Evolutionary conservation across 2,888 invertebrate genomes (phyloP).

Genomic region (Leucophenga maculata): DNA sequence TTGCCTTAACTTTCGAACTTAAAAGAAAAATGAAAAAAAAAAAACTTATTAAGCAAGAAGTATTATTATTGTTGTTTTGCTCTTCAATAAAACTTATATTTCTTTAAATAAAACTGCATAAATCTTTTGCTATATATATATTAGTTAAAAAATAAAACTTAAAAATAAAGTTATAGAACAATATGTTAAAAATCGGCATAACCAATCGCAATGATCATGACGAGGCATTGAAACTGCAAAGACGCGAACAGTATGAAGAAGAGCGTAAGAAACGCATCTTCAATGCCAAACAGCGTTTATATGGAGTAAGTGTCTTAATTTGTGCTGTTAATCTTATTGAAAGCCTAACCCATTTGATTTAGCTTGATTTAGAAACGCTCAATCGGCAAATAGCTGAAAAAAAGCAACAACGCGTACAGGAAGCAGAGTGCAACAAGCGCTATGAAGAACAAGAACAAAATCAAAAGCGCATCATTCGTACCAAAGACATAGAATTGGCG

Average conservation of each 20-base stretch:
- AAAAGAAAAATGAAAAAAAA: too few relatives aligned
- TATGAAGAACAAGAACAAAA: constrained; percentile 62
- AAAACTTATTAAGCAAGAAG: too few relatives aligned
- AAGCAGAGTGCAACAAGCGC: constrained; percentile 71
- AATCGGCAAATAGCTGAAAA: constrained; percentile 88
- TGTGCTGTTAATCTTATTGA: neutral
- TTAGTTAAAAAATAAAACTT: too few relatives aligned
- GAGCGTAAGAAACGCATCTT: constrained; percentile 87
- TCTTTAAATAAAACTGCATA: too few relatives aligned
- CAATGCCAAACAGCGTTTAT: constrained; percentile 84
- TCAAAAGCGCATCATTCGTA: constrained; percentile 70
- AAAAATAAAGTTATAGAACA: neutral
- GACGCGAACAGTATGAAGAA: constrained; percentile 82
- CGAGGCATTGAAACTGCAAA: constrained; percentile 87
- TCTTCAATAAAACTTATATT: too few relatives aligned
- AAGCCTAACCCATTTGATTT: constrained; percentile 17
- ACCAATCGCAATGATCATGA: constrained; percentile 83
- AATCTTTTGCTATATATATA: too few relatives aligned
- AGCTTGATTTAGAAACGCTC: constrained; percentile 85
- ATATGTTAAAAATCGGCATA: constrained; percentile 80
- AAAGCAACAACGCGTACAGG: constrained; percentile 77
- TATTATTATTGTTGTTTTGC: too few relatives aligned
- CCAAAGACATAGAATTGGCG: constrained; percentile 78
- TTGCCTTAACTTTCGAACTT: too few relatives aligned
- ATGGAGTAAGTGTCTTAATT: constrained; percentile 79